These are phyloP conservation scores for Uropetala carovei DNA, from an alignment of 2,888 invertebrate species.

Conservation along the genomic window DNA sequence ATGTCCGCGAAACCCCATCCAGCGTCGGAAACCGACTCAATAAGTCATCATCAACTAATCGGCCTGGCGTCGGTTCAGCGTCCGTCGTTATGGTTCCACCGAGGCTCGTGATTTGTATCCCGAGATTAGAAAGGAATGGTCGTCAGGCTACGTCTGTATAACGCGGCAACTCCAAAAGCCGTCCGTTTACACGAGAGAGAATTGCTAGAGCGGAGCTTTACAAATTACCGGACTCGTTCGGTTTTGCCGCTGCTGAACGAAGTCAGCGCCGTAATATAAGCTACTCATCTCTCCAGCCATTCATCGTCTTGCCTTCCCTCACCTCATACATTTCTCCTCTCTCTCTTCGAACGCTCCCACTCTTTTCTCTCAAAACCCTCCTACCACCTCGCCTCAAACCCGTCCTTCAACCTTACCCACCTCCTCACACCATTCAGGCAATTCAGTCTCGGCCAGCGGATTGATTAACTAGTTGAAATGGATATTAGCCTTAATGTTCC, in stretches of 20 bases:
- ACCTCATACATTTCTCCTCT: background rate
- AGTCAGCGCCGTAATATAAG: background rate
- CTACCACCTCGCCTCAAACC: background rate
- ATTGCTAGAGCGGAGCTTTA: conserved; percentile 9
- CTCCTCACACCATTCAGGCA: background rate
- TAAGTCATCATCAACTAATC: conserved; percentile 27
- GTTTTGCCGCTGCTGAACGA: background rate
- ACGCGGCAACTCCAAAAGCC: background rate
- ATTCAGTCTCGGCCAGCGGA: conserved; percentile 5
- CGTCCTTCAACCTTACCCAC: background rate
- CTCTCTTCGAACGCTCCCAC: background rate
- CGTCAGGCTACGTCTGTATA: background rate
- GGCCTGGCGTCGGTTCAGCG: background rate
- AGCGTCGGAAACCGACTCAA: background rate
- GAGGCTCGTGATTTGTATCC: conserved; percentile 2
- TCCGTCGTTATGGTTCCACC: background rate
- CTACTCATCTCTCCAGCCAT: conserved; percentile 19
- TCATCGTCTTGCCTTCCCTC: background rate
- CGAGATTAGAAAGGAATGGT: background rate
- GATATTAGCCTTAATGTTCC: conserved; percentile 23
- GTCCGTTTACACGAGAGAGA: background rate
- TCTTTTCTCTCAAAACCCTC: too few relatives aligned
- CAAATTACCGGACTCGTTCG: conserved; percentile 16
- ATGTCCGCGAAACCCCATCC: background rate
- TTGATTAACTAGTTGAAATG: background rate